Base-by-base conservation (phyloP, 2,888 invertebrate genomes). In the Orgyia antiqua region DNA sequence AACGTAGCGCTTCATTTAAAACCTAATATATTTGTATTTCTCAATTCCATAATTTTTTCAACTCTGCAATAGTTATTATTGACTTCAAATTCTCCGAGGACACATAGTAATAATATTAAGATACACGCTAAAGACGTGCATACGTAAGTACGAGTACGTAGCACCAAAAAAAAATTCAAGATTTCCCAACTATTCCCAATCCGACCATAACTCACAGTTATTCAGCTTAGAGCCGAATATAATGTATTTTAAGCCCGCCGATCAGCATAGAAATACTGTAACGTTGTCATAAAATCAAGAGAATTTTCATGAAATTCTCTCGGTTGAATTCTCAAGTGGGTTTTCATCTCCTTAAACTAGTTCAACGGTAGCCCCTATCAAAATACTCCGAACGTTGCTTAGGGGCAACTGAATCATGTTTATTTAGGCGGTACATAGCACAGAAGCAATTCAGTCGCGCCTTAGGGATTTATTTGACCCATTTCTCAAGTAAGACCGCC, bases 371-470 rank as follows among this genome's bases (percentile, higher is more conserved):
- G 37, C 39, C 38, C 39, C 37, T 38, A 42, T 50, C 51, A 50
- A 50, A 53, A 50, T 42, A 42, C 51, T 43, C 44, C 33, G 45
- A 39, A 42, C 49, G 47, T 46, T 46, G 45, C 42, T 48, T 31
- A 17, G 45, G 45, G 48, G 34, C 39, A 33, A 39, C 39, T 52
- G 51, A 52, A 57, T 53, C 51, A 50, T 53, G 51, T 60, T 55
- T 58, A 58, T 58, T 51, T 46, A 58, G 46, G 39, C 32, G 21
- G 35, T 35, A 39, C 24, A 20, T 29, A 39, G 46, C 41, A 27
- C 39, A 33, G 13, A 35, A 23, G 39, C 37, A 31, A 42, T 27
- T 41, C 32, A 45, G 26, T 30, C 37, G 33, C 20, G 35, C 18
- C 27, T 32, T 29, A 23, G 46, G 45, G 36, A 50, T 52, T 45